phyloP scores from a whole-genome alignment of 2,888 invertebrate genomes.

The Drosophila vallismaia region DNA sequence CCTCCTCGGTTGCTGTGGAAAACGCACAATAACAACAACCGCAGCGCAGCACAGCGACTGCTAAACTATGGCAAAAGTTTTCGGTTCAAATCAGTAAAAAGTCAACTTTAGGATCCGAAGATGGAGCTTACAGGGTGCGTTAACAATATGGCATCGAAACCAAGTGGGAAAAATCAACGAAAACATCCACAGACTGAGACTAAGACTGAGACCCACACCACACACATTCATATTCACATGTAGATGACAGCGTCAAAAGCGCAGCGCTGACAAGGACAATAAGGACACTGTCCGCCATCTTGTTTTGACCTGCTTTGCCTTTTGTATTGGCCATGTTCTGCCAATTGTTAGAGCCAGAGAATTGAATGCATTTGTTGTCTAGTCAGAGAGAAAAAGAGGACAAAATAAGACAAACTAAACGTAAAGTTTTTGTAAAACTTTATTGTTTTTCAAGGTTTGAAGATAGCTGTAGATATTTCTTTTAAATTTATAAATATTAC shows the following conservation, averaged over 20 bases:
- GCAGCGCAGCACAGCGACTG: conserved; percentile 40
- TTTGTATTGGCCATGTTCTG: conserved; percentile 52
- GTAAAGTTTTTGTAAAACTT: no score
- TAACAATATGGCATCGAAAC: conserved; percentile 31
- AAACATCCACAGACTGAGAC: conserved; percentile 3
- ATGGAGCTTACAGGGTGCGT: conserved; percentile 10
- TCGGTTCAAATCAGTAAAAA: conserved; percentile 40
- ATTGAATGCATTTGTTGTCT: conserved; percentile 31
- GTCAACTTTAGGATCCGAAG: conserved; percentile 36
- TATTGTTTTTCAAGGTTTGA: no score
- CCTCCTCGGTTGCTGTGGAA: conserved; percentile 43
- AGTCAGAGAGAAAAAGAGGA: neutral
- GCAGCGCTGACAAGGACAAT: conserved; percentile 34
- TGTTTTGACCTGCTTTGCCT: conserved; percentile 35
- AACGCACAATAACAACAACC: conserved; percentile 36
- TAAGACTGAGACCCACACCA: neutral
- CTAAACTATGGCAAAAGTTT: conserved; percentile 59
- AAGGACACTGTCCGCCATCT: conserved; percentile 49
- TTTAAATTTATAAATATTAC: neutral
- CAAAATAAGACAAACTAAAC: no score
- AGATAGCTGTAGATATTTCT: no score
- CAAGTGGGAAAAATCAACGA: conserved; percentile 41
- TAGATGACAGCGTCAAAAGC: conserved; percentile 15
- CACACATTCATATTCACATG: conserved; percentile 13
- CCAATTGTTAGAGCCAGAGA: conserved; percentile 51